phyloP scores from a whole-genome alignment of 2,888 invertebrate species.

The Hydropsyche betteni region DNA sequence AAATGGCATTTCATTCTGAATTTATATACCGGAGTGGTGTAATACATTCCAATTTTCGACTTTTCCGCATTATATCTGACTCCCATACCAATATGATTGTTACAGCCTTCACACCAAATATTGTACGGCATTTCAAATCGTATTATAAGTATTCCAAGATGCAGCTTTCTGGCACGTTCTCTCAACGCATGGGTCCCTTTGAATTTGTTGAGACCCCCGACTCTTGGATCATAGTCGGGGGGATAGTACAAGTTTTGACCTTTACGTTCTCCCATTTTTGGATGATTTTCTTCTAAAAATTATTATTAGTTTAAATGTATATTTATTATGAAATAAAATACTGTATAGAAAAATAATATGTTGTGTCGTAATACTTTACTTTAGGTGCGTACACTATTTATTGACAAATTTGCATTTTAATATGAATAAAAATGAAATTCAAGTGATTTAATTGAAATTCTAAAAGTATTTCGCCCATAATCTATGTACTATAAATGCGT shows the following conservation, averaged over 20 bases:
- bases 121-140: slow-evolving; percentile 99
- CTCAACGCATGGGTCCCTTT: slow-evolving; percentile 93
- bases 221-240: slow-evolving; percentile 96
- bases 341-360: no score
- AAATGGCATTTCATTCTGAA: slow-evolving; percentile 99
- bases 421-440: no score
- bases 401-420: no score
- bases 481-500: no score
- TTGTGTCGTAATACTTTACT: no score
- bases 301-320: not conserved
- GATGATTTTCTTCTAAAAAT: not conserved
- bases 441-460: no score
- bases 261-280: slow-evolving; percentile 95
- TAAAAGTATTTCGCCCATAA: no score
- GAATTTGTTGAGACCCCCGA: slow-evolving; percentile 94
- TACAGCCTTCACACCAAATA: slow-evolving; percentile 99
- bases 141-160: slow-evolving; percentile 93
- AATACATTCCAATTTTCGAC: slow-evolving; percentile 96
- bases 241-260: slow-evolving; percentile 98
- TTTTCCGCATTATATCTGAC: slow-evolving; percentile 97
- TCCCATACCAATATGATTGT: slow-evolving; percentile 99
- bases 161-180: slow-evolving; percentile 94
- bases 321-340: no score
- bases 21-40: slow-evolving; percentile 96
- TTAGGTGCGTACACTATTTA: no score